phyloP scores from a whole-genome alignment of 2,113 vertebrate genomes.

The Tachuris rubrigastra region DNA sequence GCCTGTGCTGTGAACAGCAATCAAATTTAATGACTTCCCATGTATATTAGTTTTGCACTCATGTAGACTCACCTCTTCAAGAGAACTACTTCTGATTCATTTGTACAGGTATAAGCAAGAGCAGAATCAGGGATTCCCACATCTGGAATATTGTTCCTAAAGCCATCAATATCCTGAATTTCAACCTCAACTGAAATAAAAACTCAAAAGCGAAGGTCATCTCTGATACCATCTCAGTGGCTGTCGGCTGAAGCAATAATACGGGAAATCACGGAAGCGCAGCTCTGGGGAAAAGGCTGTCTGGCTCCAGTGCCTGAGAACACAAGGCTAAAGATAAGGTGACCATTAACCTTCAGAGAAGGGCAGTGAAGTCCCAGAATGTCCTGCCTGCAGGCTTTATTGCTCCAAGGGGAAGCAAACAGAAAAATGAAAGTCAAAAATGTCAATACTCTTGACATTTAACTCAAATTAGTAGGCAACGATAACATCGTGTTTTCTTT shows the following conservation, averaged over 20 bases:
- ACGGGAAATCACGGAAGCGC: background rate
- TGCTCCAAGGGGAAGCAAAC: background rate
- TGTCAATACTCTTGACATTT: background rate
- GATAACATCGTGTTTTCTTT: background rate
- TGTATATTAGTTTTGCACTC: constrained; percentile 6
- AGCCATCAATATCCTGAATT: constrained; percentile 17
- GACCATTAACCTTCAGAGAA: constrained; percentile 49
- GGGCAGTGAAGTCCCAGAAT: constrained; percentile 5
- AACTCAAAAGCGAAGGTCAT: background rate
- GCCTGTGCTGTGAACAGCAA: background rate
- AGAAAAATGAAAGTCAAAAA: constrained; percentile 19
- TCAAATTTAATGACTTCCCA: constrained; percentile 48
- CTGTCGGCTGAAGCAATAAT: background rate
- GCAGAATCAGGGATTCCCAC: background rate
- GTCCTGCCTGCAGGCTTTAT: constrained; percentile 15
- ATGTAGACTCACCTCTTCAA: background rate
- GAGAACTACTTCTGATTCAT: background rate
- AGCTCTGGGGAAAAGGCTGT: constrained; percentile 23
- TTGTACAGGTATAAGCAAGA: background rate
- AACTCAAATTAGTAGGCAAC: background rate
- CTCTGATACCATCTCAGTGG: background rate
- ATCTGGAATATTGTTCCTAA: constrained; percentile 49
- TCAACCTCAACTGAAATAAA: background rate
- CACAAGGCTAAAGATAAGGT: constrained; percentile 48
- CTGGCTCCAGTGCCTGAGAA: constrained; percentile 21